phyloP scores from a whole-genome alignment of 2,888 invertebrate species.

The Maniola hyperantus region DNA sequence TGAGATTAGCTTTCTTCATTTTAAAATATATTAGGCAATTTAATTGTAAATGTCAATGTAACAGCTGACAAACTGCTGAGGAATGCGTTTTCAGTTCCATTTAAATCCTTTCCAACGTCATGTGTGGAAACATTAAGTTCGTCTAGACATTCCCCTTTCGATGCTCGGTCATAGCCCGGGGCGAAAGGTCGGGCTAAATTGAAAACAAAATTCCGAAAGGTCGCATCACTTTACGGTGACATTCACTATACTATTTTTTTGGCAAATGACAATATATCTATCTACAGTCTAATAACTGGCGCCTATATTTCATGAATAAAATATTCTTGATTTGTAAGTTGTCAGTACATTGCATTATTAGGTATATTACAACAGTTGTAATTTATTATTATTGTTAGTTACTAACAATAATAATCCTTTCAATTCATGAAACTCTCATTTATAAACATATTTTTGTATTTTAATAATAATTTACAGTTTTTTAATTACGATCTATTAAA shows the following conservation, averaged over 20 bases:
- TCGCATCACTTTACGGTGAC: slow-evolving; percentile 40
- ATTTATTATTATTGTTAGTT: no score
- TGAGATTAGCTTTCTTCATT: slow-evolving; percentile 1
- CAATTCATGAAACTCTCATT: no score
- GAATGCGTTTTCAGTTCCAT: slow-evolving; percentile 20
- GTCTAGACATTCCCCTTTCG: slow-evolving; percentile 74
- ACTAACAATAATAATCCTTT: no score
- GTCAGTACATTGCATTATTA: no score
- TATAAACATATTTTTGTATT: no score
- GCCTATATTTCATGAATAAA: no score
- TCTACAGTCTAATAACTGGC: background rate
- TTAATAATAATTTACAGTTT: no score
- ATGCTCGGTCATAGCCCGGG: slow-evolving; percentile 71
- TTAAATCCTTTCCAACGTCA: slow-evolving; percentile 47
- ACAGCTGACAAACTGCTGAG: slow-evolving; percentile 17
- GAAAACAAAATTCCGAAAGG: slow-evolving; percentile 65
- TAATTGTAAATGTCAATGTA: slow-evolving; percentile 21
- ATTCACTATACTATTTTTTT: slow-evolving; percentile 43
- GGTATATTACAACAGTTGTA: no score
- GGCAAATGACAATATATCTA: background rate
- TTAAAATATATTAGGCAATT: slow-evolving; percentile 12
- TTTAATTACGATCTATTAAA: no score
- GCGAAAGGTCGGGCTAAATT: slow-evolving; percentile 72
- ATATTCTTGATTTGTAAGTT: no score
- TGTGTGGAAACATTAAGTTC: slow-evolving; percentile 53